Percentiles rank a stretch among this genome's conserved stretches.
Evolutionary conservation across 2,113 vertebrate genomes (phyloP).

Genomic region (Podilymbus podiceps): DNA sequence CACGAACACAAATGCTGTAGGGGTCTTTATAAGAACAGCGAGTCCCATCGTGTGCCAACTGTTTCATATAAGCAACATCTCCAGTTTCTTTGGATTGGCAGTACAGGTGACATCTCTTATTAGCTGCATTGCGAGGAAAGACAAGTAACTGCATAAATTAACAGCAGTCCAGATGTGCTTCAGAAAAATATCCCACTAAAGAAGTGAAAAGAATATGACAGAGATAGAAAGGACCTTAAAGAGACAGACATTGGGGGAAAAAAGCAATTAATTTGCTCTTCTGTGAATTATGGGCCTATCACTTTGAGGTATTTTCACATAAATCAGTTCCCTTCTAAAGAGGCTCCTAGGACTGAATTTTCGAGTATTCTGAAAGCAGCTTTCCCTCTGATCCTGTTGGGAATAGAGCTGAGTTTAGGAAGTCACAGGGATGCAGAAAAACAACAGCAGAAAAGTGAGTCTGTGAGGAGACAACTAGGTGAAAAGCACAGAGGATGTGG

Average conservation of each 20-base stretch:
- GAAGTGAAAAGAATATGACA: neutral
- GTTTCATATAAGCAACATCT: slow-evolving; percentile 89
- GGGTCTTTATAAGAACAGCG: slow-evolving; percentile 94
- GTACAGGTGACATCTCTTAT: slow-evolving; percentile 92
- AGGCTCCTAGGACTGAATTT: neutral
- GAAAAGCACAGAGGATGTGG: neutral
- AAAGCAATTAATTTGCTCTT: neutral
- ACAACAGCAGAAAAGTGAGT: neutral
- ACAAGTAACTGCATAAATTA: neutral
- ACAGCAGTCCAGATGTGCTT: neutral
- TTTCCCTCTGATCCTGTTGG: neutral
- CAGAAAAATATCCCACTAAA: neutral
- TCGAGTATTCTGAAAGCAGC: neutral
- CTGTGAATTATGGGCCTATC: neutral
- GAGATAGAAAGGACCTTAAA: neutral
- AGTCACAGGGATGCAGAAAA: neutral
- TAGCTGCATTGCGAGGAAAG: slow-evolving; percentile 71
- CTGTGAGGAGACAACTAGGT: neutral
- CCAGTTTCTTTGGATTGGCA: slow-evolving; percentile 91
- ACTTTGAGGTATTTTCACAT: neutral
- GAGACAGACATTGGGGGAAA: neutral
- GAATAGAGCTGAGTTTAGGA: neutral
- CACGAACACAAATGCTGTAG: slow-evolving; percentile 92
- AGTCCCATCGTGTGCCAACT: slow-evolving; percentile 91
- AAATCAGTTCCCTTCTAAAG: neutral